Percentiles rank a stretch among this genome's conserved stretches.
Conservation (phyloP, 2,888 invertebrate species). For the Biston betularia region DNA sequence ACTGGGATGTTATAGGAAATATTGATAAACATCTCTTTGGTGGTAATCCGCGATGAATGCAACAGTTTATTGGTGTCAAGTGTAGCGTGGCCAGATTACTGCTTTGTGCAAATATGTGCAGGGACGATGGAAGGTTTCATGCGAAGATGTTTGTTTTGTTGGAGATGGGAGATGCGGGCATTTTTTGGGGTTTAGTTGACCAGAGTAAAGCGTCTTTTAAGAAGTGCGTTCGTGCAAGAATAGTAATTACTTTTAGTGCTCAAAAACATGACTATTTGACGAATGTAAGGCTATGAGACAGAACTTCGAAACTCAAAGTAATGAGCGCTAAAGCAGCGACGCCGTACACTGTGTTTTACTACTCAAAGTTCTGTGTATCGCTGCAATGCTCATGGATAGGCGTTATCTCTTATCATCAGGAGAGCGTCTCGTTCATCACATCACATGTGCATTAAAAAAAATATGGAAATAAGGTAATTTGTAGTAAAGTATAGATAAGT, state of each 20-base stretch:
- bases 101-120: conserved; percentile 74
- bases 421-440: no score
- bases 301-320: no score
- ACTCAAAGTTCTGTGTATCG: no score
- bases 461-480: no score
- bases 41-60: conserved; percentile 74
- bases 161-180: conserved; percentile 17
- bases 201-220: conserved; percentile 3
- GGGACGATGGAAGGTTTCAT: conserved; percentile 24
- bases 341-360: no score
- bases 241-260: neutral
- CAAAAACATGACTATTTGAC: neutral
- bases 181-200: conserved; percentile 35
- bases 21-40: conserved; percentile 77
- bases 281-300: no score
- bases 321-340: no score
- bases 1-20: conserved; percentile 65
- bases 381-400: no score
- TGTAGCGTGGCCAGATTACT: conserved; percentile 82
- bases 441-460: no score
- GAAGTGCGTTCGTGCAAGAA: neutral
- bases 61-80: conserved; percentile 77
- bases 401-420: no score
- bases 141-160: conserved; percentile 37
- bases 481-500: no score